A percentile compares a stretch with the other conserved stretches of the same genome.
Conservation (phyloP, 2,888 invertebrate species). For the Labia minor region DNA sequence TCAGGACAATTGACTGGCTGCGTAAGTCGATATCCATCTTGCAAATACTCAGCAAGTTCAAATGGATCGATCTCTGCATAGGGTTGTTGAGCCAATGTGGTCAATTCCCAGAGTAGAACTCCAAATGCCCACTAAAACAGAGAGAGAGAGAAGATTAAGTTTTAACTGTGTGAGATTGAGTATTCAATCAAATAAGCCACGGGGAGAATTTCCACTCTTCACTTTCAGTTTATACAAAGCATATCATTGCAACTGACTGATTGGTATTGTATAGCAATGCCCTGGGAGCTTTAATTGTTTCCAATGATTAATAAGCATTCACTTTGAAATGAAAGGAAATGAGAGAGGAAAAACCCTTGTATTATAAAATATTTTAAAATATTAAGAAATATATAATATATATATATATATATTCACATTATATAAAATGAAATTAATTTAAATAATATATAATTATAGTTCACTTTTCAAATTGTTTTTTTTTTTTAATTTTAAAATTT, state of each 20-base stretch:
- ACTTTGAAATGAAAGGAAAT: neutral
- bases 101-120: slow-evolving; percentile 87
- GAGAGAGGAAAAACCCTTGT: too few species aligned
- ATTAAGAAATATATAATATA: too few species aligned
- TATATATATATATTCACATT: too few species aligned
- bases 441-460: too few species aligned
- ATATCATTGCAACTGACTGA: slow-evolving; percentile 7
- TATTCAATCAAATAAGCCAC: neutral
- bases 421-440: too few species aligned
- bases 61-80: slow-evolving; percentile 85
- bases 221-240: neutral
- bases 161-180: neutral
- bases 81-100: slow-evolving; percentile 81
- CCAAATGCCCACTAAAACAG: slow-evolving; percentile 78
- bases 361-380: too few species aligned
- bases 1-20: slow-evolving; percentile 93
- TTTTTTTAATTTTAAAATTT: too few species aligned
- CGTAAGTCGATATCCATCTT: slow-evolving; percentile 77
- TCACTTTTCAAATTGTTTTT: too few species aligned
- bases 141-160: neutral
- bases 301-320: neutral
- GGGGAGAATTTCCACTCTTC: neutral
- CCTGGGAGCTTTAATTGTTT: neutral
- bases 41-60: slow-evolving; percentile 77
- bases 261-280: neutral